phyloP scores from a whole-genome alignment of 2,888 invertebrate species.

The Spilarctia lutea region DNA sequence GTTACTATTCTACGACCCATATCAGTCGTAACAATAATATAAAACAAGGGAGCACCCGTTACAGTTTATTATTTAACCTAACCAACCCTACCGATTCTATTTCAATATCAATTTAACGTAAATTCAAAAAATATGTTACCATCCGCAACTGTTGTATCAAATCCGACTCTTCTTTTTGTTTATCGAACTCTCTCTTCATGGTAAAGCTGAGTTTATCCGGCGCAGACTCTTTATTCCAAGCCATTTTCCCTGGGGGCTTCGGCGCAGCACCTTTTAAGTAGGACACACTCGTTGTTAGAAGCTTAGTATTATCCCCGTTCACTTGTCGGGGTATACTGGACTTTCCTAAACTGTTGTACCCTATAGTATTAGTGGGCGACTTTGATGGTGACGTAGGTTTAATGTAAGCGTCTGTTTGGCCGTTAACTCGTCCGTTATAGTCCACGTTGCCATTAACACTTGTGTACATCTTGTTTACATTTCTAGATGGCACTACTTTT shows the following conservation, averaged over 20 bases:
- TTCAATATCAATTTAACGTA: background rate
- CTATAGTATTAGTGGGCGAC: slow-evolving; percentile 86
- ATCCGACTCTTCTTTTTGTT: slow-evolving; percentile 95
- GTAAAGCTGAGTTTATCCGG: slow-evolving; percentile 95
- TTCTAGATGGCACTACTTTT: slow-evolving; percentile 93
- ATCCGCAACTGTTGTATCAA: slow-evolving; percentile 93
- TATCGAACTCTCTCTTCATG: slow-evolving; percentile 96
- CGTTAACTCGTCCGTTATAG: slow-evolving; percentile 68
- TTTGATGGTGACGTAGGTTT: slow-evolving; percentile 90
- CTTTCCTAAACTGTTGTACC: slow-evolving; percentile 85
- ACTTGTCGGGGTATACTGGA: slow-evolving; percentile 74
- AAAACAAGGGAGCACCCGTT: background rate
- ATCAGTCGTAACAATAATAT: background rate
- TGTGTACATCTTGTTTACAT: slow-evolving; percentile 84
- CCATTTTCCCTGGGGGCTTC: slow-evolving; percentile 84
- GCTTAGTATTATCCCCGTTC: slow-evolving; percentile 79
- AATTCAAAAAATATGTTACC: slow-evolving; percentile 85
- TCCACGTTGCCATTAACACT: slow-evolving; percentile 81
- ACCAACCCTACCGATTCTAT: background rate
- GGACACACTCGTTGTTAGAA: slow-evolving; percentile 86
- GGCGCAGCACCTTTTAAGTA: slow-evolving; percentile 86
- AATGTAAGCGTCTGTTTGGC: slow-evolving; percentile 82
- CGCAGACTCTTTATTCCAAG: slow-evolving; percentile 91
- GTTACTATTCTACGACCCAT: background rate
- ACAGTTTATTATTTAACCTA: background rate